Evolutionary conservation across 2,797 vertebrate genomes (phyloP).

Genomic region (Xenentodon cancila): DNA sequence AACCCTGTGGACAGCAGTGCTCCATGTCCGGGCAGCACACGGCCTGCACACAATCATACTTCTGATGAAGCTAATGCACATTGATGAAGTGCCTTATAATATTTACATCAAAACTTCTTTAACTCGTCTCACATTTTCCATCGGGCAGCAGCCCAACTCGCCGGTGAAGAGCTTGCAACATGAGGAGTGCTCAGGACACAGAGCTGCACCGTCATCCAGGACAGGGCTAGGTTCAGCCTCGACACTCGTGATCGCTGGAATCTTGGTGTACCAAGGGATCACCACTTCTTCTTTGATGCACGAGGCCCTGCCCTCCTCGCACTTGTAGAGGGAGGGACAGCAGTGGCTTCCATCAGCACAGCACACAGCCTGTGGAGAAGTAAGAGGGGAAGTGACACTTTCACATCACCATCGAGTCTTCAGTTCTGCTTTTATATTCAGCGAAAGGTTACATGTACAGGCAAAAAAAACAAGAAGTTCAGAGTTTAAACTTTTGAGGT

Average conservation of each 20-base stretch:
- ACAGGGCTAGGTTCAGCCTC: conserved; percentile 9
- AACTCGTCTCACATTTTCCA: conserved; percentile 46
- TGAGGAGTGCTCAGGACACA: conserved; percentile 58
- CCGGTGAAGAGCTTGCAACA: conserved; percentile 69
- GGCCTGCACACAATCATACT: conserved; percentile 71
- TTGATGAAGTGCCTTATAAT: conserved; percentile 6
- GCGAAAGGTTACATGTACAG: not conserved
- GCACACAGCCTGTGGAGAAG: conserved; percentile 73
- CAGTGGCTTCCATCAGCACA: conserved; percentile 72
- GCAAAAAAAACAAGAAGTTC: not conserved
- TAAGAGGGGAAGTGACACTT: conserved; percentile 25
- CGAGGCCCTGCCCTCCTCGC: conserved; percentile 7
- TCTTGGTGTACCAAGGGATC: conserved; percentile 80
- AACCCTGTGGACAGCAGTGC: conserved; percentile 88
- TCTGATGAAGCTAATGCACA: not conserved
- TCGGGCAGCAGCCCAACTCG: conserved; percentile 77
- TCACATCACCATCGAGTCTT: conserved; percentile 16
- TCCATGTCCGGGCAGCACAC: conserved; percentile 85
- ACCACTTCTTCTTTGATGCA: conserved; percentile 62
- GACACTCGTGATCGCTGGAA: conserved; percentile 34
- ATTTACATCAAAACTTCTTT: conserved; percentile 11
- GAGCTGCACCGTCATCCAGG: conserved; percentile 27
- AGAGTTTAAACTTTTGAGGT: not conserved
- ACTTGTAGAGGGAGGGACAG: conserved; percentile 68
- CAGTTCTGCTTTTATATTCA: conserved; percentile 36